A percentile compares a stretch with the other conserved stretches of the same genome.
Conservation (phyloP, 2,113 vertebrate genomes). For the Anhinga anhinga region DNA sequence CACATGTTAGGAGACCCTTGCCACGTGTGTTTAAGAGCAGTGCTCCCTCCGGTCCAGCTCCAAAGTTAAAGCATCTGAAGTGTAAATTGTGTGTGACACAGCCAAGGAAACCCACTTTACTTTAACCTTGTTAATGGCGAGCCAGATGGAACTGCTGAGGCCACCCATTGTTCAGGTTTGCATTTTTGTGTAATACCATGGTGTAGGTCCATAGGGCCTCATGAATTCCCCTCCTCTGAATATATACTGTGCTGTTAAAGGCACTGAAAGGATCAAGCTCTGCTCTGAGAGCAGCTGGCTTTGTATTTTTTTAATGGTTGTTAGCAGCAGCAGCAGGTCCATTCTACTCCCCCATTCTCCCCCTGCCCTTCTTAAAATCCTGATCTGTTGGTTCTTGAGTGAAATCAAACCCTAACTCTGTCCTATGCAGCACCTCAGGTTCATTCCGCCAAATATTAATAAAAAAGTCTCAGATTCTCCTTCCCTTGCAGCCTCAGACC, state of each 20-base stretch:
- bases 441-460: neutral
- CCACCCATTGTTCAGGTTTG: conserved; percentile 66
- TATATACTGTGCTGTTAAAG: conserved; percentile 65
- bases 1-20: neutral
- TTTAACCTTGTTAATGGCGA: conserved; percentile 63
- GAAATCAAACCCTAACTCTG: conserved; percentile 31
- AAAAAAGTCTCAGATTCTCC: neutral
- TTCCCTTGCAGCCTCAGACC: neutral
- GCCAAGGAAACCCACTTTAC: conserved; percentile 62
- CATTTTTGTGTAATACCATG: conserved; percentile 69
- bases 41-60: neutral
- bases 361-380: conserved; percentile 45
- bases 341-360: conserved; percentile 36
- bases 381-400: conserved; percentile 37
- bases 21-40: neutral
- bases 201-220: conserved; percentile 67
- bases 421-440: conserved; percentile 6
- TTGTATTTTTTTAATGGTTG: conserved; percentile 68
- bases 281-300: conserved; percentile 67
- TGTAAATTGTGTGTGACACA: conserved; percentile 54
- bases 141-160: conserved; percentile 63
- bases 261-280: conserved; percentile 69
- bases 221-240: conserved; percentile 69
- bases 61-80: conserved; percentile 61
- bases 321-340: conserved; percentile 67